Evolutionary conservation across 2,888 invertebrate genomes (phyloP).

Genomic region (Phalera bucephala): DNA sequence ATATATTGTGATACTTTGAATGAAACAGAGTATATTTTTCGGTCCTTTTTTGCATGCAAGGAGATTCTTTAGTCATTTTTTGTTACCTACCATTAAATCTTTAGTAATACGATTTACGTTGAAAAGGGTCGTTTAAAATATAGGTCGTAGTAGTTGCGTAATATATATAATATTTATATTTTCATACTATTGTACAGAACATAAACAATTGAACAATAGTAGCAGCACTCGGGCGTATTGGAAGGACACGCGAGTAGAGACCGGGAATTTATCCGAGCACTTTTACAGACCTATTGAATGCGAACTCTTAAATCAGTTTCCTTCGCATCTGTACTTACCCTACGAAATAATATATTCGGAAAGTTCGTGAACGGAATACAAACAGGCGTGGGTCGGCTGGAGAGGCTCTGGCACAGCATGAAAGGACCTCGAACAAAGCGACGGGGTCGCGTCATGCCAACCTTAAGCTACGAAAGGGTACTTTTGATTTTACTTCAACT

Average conservation of each 20-base stretch:
- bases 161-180: no score
- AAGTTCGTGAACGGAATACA: constrained; percentile 78
- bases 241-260: constrained; percentile 37
- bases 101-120: no score
- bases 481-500: constrained; percentile 33
- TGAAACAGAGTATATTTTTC: no score
- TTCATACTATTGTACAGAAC: no score
- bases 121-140: constrained; percentile 6
- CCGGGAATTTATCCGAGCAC: constrained; percentile 50
- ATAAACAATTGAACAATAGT: constrained; percentile 40
- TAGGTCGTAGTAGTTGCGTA: no score
- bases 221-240: constrained; percentile 26
- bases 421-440: constrained; percentile 65
- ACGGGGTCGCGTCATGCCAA: constrained; percentile 50
- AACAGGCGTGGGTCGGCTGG: constrained; percentile 60
- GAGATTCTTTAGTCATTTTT: no score
- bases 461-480: constrained; percentile 39
- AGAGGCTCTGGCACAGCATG: constrained; percentile 59
- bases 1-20: no score
- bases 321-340: constrained; percentile 61
- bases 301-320: constrained; percentile 71
- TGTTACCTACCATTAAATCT: no score
- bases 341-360: constrained; percentile 74
- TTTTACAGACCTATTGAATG: constrained; percentile 62
- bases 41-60: no score